Evolutionary conservation across 2,797 vertebrate species (phyloP).

Genomic region (Selene dorsalis): DNA sequence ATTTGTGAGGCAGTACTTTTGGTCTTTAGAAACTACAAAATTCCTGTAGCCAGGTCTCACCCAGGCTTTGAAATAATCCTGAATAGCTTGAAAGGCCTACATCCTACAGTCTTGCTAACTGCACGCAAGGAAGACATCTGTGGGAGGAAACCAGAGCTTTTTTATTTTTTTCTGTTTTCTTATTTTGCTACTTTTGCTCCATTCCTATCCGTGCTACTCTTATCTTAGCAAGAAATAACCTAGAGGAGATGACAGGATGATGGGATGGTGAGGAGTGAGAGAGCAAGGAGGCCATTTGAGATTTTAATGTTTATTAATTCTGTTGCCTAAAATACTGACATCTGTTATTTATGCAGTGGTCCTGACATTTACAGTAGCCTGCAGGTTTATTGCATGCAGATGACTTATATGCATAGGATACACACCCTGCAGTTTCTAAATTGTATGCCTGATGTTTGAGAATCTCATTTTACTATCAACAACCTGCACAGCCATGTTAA

Average conservation of each 20-base stretch:
- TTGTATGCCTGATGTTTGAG: background rate
- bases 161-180: background rate
- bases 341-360: conserved; percentile 36
- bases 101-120: conserved; percentile 29
- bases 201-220: conserved; percentile 7
- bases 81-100: conserved; percentile 43
- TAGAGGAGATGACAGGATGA: conserved; percentile 25
- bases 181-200: background rate
- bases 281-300: conserved; percentile 1
- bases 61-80: conserved; percentile 19
- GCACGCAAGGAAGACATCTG: conserved; percentile 38
- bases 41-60: conserved; percentile 27
- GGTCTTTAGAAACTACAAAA: conserved; percentile 33
- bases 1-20: conserved; percentile 13
- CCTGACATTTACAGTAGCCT: conserved; percentile 5
- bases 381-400: conserved; percentile 11
- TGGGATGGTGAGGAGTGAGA: conserved; percentile 4
- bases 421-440: background rate
- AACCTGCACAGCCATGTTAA: background rate
- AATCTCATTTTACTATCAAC: background rate
- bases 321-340: conserved; percentile 22
- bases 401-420: background rate
- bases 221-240: conserved; percentile 38
- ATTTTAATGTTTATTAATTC: conserved; percentile 32
- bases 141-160: conserved; percentile 23